Conservation (phyloP, 2,113 vertebrate species). For the Gymnarchus niloticus region DNA sequence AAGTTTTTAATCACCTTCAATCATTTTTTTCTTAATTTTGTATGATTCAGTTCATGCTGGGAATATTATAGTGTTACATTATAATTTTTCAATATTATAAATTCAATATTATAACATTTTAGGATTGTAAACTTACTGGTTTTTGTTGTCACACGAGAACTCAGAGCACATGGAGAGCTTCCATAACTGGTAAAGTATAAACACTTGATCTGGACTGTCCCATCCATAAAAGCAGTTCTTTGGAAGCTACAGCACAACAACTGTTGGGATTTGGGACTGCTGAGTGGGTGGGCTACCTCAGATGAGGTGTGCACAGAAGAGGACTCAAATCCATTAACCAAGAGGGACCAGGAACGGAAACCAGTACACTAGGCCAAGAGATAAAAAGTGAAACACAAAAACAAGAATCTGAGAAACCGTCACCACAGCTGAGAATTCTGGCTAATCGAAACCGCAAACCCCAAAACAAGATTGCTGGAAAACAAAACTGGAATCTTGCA, state of each 20-base stretch:
- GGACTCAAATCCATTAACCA: neutral
- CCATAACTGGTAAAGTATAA: neutral
- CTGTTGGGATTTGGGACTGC: too few species aligned
- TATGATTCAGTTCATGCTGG: too few species aligned
- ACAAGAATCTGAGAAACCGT: neutral
- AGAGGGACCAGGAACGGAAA: neutral
- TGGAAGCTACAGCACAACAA: too few species aligned
- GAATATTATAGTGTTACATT: too few species aligned
- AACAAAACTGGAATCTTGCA: neutral
- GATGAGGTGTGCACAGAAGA: neutral
- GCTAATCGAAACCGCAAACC: neutral
- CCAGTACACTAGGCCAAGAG: neutral
- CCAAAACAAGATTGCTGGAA: neutral
- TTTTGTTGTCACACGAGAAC: neutral
- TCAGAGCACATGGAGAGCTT: too few species aligned
- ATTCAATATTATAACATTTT: too few species aligned
- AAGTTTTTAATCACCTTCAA: neutral
- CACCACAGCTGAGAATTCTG: neutral
- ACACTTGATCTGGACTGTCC: too few species aligned
- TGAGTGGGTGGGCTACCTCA: too few species aligned
- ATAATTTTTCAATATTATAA: too few species aligned
- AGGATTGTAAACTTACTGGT: neutral
- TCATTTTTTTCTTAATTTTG: too few species aligned
- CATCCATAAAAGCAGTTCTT: too few species aligned
- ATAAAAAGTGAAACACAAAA: neutral